Base-by-base conservation (phyloP, 1,140 invertebrate species). In the Drosophila repleta region DNA sequence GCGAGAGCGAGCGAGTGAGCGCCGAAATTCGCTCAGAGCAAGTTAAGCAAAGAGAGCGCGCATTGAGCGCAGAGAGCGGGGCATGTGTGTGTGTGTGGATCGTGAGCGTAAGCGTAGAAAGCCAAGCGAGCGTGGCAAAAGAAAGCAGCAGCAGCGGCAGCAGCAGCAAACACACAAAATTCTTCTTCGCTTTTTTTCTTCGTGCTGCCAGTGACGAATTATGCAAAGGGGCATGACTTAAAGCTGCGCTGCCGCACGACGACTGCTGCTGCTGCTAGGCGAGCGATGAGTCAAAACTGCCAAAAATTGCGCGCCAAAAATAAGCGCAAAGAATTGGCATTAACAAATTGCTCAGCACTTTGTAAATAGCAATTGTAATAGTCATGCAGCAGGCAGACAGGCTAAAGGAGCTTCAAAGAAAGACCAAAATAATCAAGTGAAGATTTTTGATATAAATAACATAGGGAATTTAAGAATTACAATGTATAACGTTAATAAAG, bases 251-350 rank as follows among this genome's bases (percentile, higher is more conserved):
- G 49, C 18, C 21, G 48, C 61, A 29, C 29, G 29, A 8, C 29
- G 7, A 26, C 24, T 20, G 37, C 37, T 32, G 41, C 52, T 37
- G 32, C 24, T 13, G 4, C 57, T 43, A 15, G 35, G 7, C 39
- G 11, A 15, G 62, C 49, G 82, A 85, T 85, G 81, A 85, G 74
- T 85, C 81, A 85, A 85, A 81, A 52, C 43, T 29, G 57, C 78
- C 63, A 74, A 82, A 71, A 78, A 88, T 71, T 82, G 66, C 82
- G 74, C 79, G 82, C 83, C 82, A 88, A 87, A 87, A 83, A 74
- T 74, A 74, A 64, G 43, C 24, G 49, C 49, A 53, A 58, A 60
- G 62, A 46, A 68, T 75, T 76, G 67, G 63, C 63, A 61, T 82
- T 71, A 66, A 52, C 56, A 74, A 69, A 74, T 74, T 62, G 55